These are phyloP conservation scores for Corythornis cristatus DNA, from an alignment of 2,113 vertebrate species.

Conservation along the genomic window DNA sequence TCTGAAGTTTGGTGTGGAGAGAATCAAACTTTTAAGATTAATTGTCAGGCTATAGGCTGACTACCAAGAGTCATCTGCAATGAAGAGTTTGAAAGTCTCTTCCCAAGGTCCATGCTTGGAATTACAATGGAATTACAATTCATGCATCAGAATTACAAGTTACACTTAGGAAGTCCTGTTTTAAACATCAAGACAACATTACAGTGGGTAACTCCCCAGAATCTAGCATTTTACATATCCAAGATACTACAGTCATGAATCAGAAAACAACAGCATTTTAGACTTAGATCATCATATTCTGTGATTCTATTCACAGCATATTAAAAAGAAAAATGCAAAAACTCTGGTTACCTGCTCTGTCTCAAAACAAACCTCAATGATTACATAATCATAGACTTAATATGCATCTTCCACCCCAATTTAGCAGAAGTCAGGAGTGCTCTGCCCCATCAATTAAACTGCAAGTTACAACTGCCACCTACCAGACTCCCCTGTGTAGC, in stretches of 20 bases:
- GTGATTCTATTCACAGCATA: not conserved
- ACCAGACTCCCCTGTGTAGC: conserved; percentile 91
- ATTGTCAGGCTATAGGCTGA: not conserved
- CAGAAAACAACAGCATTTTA: not conserved
- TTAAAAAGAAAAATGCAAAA: not conserved
- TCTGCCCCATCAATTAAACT: not conserved
- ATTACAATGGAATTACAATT: too few relatives aligned
- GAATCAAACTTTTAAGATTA: not conserved
- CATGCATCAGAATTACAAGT: not conserved
- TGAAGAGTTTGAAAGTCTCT: not conserved
- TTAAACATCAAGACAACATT: not conserved
- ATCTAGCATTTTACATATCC: not conserved
- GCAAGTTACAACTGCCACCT: not conserved
- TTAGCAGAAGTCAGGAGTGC: not conserved
- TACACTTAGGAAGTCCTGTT: not conserved
- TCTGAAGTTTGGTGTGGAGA: accelerated
- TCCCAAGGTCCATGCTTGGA: not conserved
- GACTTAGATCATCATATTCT: not conserved
- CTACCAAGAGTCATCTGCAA: not conserved
- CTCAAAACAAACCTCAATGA: not conserved
- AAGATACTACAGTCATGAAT: not conserved
- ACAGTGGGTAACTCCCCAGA: not conserved
- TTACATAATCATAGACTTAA: not conserved
- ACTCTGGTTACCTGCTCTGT: not conserved
- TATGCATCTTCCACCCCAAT: not conserved